A percentile compares a stretch with the other conserved stretches of the same genome.
Evolutionary conservation across 1,140 invertebrate species (phyloP).

Genomic region (Dreissena rostriformis): DNA sequence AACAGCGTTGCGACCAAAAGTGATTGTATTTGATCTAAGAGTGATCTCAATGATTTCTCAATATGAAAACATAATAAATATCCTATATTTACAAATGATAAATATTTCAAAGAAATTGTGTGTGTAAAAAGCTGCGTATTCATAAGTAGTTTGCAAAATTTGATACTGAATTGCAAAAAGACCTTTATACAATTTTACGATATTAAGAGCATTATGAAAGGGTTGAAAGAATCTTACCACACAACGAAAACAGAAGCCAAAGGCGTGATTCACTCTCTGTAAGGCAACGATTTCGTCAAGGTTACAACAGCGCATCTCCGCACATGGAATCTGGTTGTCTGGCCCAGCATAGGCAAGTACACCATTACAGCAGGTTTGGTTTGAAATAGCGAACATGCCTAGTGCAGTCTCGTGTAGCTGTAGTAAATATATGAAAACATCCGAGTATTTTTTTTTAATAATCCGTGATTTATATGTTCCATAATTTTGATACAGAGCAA

Average conservation of each 20-base stretch:
- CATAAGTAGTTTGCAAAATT: neutral
- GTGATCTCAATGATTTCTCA: too few species aligned
- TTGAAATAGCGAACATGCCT: neutral
- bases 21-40: too few species aligned
- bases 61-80: too few species aligned
- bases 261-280: slow-evolving; percentile 64
- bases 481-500: neutral
- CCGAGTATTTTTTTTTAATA: too few species aligned
- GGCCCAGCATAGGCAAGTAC: slow-evolving; percentile 67
- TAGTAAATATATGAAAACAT: neutral
- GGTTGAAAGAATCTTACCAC: slow-evolving; percentile 57
- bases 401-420: neutral
- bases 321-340: slow-evolving; percentile 62
- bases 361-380: slow-evolving; percentile 64
- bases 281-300: slow-evolving; percentile 67
- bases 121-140: neutral
- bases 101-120: neutral
- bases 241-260: slow-evolving; percentile 71
- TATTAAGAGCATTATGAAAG: neutral
- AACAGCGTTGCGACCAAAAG: too few species aligned
- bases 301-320: slow-evolving; percentile 67
- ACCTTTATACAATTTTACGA: neutral
- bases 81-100: neutral
- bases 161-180: neutral
- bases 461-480: neutral